Evolutionary conservation across 2,797 vertebrate genomes (phyloP).

Genomic region (Tragopan temminckii): DNA sequence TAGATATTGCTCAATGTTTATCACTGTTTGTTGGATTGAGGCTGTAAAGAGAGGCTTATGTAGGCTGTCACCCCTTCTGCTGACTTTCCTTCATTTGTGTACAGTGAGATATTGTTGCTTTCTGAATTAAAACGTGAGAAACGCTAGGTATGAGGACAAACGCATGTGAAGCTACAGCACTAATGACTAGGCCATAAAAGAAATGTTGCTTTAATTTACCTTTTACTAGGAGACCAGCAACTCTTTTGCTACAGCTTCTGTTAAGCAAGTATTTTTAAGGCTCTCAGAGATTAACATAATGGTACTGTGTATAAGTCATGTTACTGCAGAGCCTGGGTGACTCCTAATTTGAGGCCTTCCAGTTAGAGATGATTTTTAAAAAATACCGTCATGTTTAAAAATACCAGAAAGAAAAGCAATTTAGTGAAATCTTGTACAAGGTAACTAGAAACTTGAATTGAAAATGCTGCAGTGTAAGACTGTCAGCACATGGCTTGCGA

Average conservation of each 20-base stretch:
- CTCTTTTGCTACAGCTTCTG: neutral
- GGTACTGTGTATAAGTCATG: neutral
- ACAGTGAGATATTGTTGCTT: neutral
- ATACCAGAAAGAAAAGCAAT: neutral
- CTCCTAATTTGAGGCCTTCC: neutral
- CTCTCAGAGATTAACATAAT: neutral
- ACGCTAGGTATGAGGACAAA: conserved; percentile 26
- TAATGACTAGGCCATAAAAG: neutral
- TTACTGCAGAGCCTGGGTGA: neutral
- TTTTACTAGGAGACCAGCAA: neutral
- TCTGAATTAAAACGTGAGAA: conserved; percentile 29
- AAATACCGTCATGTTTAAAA: neutral
- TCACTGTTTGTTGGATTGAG: conserved; percentile 45
- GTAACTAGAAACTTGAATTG: neutral
- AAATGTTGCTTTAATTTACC: conserved; percentile 15
- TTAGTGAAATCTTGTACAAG: neutral
- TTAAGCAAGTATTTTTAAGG: neutral
- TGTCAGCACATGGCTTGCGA: neutral
- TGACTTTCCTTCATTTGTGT: neutral
- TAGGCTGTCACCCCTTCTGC: conserved; percentile 28
- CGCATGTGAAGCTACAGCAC: neutral
- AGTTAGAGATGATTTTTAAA: neutral
- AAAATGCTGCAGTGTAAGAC: neutral
- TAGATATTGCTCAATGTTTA: conserved; percentile 73
- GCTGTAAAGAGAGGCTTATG: conserved; percentile 42